A percentile compares a stretch with the other conserved stretches of the same genome.
These are phyloP conservation scores for Notolabrus celidotus DNA, from an alignment of 2,797 vertebrate species.

Conservation along the genomic window DNA sequence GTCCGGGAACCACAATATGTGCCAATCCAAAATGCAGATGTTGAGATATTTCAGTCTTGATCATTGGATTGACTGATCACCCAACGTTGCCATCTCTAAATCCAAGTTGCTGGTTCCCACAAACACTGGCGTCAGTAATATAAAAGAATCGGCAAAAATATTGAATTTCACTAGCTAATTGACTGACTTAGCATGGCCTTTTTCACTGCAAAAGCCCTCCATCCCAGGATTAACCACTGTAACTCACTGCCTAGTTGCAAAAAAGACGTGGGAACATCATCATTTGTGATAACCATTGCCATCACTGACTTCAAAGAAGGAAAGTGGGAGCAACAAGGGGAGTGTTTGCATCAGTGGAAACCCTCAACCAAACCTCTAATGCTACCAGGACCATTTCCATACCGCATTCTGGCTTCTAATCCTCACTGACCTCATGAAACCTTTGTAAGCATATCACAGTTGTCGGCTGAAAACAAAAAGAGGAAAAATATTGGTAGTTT, in stretches of 20 bases:
- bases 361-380: constrained; percentile 69
- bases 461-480: constrained; percentile 53
- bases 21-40: background rate
- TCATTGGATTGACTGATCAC: background rate
- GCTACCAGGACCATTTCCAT: constrained; percentile 69
- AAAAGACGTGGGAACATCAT: constrained; percentile 63
- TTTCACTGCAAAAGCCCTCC: constrained; percentile 22
- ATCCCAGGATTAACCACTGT: constrained; percentile 14
- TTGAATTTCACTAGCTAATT: constrained; percentile 7
- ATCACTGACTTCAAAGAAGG: constrained; percentile 75
- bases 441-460: constrained; percentile 50
- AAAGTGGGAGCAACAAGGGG: constrained; percentile 42
- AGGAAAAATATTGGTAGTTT: constrained; percentile 28
- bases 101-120: background rate
- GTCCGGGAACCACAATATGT: background rate
- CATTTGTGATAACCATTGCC: constrained; percentile 73
- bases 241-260: constrained; percentile 25
- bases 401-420: constrained; percentile 70
- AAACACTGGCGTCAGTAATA: constrained; percentile 14
- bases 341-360: constrained; percentile 67
- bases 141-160: constrained; percentile 16
- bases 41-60: background rate
- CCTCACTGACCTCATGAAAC: constrained; percentile 69
- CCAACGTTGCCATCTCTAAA: background rate
- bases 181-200: background rate